Base-by-base conservation (phyloP, 2,113 vertebrate genomes). In the Gymnorhina tibicen region DNA sequence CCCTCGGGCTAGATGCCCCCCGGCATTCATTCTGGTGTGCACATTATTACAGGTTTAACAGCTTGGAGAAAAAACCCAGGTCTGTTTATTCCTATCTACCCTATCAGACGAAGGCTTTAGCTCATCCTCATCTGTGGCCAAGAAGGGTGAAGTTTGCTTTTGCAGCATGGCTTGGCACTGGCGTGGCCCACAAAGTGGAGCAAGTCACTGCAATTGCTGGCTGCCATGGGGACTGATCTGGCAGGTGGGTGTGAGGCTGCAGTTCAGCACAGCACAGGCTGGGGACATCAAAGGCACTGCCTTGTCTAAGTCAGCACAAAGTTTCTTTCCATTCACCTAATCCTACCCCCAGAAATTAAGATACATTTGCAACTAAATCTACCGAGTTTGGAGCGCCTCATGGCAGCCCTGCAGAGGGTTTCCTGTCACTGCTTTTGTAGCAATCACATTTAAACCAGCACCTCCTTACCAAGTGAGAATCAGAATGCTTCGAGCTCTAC, bases 161-260 rank as follows among this genome's bases (percentile, higher is more conserved):
- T 76, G 52, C 27, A 76, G 68, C 28, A 4, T 16, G 39, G 20
- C 46, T 76, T 67, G 68, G 59, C 23, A 4, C 49, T 26, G 17
- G 30, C 0, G 1, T 50, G 59, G 53, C 55, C 35, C 74, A 7
- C 42, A 20, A 5, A 35, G 39, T 5, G 24, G 32, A 83, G 37
- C 60, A 41, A 24, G 47, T 33, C 10, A 0, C 10, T 55, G 30
- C 9, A 19, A 1, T 13, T 33, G 24, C 19, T 35, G 19, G 16
- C 37, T 62, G 1, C 39, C 32, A 0, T 7, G 1, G 18, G 56
- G 41, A 2, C 47, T 27, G 52, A 11, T 24, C 6, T 10, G 28
- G 75, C 55, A 30, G 22, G 4, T 16, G 37, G 44, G 5, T 47
- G 2, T 1, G 53, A 16, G n/a, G n/a, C 72, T 74, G 41, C 37